Percentiles rank a stretch among this genome's conserved stretches.
These are phyloP conservation scores for Drosophila sordidula DNA, from an alignment of 2,888 invertebrate genomes.

Conservation along the genomic window DNA sequence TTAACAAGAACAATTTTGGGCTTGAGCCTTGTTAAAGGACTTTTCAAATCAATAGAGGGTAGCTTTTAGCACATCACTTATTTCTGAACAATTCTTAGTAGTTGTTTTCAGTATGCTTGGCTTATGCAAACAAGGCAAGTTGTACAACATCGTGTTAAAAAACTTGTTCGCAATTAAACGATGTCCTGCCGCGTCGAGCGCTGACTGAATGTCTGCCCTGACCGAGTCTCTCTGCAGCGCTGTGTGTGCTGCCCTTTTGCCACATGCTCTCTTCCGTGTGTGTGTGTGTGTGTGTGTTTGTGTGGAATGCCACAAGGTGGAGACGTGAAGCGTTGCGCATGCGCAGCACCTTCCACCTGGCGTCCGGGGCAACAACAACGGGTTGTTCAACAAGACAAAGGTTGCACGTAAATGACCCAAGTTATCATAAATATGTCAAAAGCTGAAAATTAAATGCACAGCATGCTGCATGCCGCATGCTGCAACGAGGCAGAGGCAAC, in stretches of 20 bases:
- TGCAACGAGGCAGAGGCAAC: conserved; percentile 20
- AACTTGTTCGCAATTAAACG: conserved; percentile 85
- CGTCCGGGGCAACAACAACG: conserved; percentile 57
- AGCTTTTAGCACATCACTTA: background rate
- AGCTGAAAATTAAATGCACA: conserved; percentile 84
- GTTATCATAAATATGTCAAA: conserved; percentile 85
- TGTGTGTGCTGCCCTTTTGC: conserved; percentile 9
- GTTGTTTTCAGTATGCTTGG: conserved; percentile 19
- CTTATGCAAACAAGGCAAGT: conserved; percentile 75
- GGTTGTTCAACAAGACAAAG: conserved; percentile 77
- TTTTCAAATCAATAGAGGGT: conserved; percentile 1
- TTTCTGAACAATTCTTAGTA: background rate
- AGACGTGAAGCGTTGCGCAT: conserved; percentile 49
- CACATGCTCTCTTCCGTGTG: conserved; percentile 5
- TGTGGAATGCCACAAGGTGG: conserved; percentile 48
- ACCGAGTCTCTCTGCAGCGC: conserved; percentile 14
- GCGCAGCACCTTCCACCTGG: conserved; percentile 79
- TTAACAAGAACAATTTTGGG: background rate
- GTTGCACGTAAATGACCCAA: conserved; percentile 85
- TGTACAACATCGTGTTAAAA: conserved; percentile 84
- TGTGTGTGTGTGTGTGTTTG: conserved; percentile 3
- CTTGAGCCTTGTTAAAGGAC: background rate
- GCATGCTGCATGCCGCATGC: conserved; percentile 61
- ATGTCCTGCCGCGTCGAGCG: conserved; percentile 82
- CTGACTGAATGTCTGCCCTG: conserved; percentile 76